phyloP scores from a whole-genome alignment of 2,888 invertebrate species.

The Eumerus sabulonum region DNA sequence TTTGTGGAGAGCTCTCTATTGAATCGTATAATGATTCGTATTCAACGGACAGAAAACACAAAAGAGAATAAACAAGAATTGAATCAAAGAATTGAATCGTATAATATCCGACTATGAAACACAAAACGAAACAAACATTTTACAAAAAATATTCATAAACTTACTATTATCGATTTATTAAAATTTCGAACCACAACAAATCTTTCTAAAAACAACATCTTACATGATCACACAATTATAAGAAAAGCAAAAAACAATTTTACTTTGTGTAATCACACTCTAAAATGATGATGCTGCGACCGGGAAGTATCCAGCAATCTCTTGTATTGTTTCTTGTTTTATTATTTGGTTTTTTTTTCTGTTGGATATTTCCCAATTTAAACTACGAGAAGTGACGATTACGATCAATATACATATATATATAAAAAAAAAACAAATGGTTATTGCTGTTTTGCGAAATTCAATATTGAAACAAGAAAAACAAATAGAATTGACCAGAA shows the following conservation, averaged over 20 bases:
- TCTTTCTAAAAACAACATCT: slow-evolving; percentile 13
- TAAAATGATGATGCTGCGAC: slow-evolving; percentile 12
- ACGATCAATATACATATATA: slow-evolving; percentile 21
- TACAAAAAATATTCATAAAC: slow-evolving; percentile 21
- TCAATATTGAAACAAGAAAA: slow-evolving; percentile 42
- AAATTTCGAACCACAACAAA: slow-evolving; percentile 26
- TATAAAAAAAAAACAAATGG: too few relatives aligned
- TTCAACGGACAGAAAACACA: too few relatives aligned
- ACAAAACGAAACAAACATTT: slow-evolving; percentile 25
- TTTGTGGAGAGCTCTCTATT: too few relatives aligned
- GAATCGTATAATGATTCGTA: too few relatives aligned
- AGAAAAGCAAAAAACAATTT: slow-evolving; percentile 19
- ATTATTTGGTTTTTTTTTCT: slow-evolving; percentile 55
- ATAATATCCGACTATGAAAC: too few relatives aligned
- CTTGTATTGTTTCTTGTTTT: slow-evolving; percentile 15
- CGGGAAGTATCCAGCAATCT: slow-evolving; percentile 47
- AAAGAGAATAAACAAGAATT: too few relatives aligned
- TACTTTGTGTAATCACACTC: slow-evolving; percentile 35
- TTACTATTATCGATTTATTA: slow-evolving; percentile 31
- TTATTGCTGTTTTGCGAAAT: slow-evolving; percentile 50
- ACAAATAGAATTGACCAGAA: slow-evolving; percentile 35
- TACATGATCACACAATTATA: slow-evolving; percentile 27
- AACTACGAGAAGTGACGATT: slow-evolving; percentile 4
- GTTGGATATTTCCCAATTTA: slow-evolving; percentile 4
- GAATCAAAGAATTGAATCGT: too few relatives aligned